Evolutionary conservation across 2,888 invertebrate species (phyloP).

Genomic region (Thyatira batis): DNA sequence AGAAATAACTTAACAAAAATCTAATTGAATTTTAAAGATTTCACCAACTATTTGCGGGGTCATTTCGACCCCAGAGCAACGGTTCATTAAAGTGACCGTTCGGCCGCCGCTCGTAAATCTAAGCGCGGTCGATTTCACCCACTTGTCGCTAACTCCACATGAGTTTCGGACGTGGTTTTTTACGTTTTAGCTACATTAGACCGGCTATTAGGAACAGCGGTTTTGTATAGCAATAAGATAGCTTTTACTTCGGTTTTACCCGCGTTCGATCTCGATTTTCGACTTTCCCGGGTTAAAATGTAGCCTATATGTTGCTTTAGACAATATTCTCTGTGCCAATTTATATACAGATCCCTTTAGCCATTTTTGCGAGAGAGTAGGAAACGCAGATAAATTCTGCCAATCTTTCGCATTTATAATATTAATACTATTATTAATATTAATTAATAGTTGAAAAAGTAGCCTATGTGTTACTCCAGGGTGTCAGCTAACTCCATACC

Average conservation of each 20-base stretch:
- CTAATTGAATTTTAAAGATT: constrained; percentile 23
- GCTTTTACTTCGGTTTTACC: neutral
- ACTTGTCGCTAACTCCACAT: constrained; percentile 14
- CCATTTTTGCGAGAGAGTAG: too few species aligned
- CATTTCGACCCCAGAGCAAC: constrained; percentile 12
- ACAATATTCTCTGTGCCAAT: too few species aligned
- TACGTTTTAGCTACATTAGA: neutral
- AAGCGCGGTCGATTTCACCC: constrained; percentile 21
- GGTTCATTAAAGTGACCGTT: constrained; percentile 20
- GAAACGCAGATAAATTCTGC: too few species aligned
- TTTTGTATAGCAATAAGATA: neutral
- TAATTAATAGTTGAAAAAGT: too few species aligned
- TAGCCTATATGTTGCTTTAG: too few species aligned
- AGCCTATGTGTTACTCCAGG: too few species aligned
- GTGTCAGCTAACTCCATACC: too few species aligned
- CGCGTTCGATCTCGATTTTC: too few species aligned
- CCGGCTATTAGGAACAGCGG: neutral
- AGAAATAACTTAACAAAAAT: constrained; percentile 1
- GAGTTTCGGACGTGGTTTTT: neutral
- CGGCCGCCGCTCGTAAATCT: constrained; percentile 21
- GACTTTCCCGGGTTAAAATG: too few species aligned
- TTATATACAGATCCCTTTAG: too few species aligned
- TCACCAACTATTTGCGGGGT: constrained; percentile 16
- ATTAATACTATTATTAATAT: too few species aligned
- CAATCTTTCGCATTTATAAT: too few species aligned